Conservation (phyloP, 2,888 invertebrate species). For the Nomada fucata region DNA sequence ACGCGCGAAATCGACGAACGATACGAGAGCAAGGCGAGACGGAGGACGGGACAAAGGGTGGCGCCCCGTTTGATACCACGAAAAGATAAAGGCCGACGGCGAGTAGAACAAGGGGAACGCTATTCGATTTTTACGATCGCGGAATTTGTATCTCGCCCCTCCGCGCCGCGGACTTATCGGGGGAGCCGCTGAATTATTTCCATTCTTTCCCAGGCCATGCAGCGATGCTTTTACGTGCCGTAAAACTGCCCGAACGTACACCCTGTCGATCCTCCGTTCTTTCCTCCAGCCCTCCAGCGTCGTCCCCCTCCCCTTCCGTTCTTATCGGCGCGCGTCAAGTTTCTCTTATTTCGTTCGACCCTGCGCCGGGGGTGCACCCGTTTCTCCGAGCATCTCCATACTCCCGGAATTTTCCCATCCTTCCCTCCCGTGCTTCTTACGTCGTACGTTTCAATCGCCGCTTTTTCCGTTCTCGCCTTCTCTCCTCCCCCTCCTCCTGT, state of each 20-base stretch:
- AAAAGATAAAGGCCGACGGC: constrained; percentile 63
- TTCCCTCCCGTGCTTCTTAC: constrained; percentile 14
- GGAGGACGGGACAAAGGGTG: background rate
- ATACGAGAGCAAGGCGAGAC: constrained; percentile 9
- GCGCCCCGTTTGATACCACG: constrained; percentile 53
- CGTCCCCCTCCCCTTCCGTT: constrained; percentile 11
- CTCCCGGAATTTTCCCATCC: constrained; percentile 1
- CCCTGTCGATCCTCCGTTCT: constrained; percentile 58
- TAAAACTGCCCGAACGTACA: constrained; percentile 73
- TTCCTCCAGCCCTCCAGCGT: constrained; percentile 22
- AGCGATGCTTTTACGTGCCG: constrained; percentile 80
- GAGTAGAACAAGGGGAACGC: constrained; percentile 58
- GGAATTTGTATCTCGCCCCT: constrained; percentile 78
- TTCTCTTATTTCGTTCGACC: background rate
- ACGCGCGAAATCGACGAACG: constrained; percentile 41
- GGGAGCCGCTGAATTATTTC: constrained; percentile 78
- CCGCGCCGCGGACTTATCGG: constrained; percentile 74
- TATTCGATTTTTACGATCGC: constrained; percentile 79
- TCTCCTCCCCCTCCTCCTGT: background rate
- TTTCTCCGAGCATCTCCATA: background rate
- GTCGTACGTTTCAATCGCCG: constrained; percentile 11
- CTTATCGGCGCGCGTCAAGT: constrained; percentile 3
- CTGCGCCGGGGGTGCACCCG: background rate
- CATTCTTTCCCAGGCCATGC: constrained; percentile 75
- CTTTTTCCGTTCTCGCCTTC: constrained; percentile 6